phyloP scores from a whole-genome alignment of 2,797 vertebrate species.

The Epinephelus coioides region DNA sequence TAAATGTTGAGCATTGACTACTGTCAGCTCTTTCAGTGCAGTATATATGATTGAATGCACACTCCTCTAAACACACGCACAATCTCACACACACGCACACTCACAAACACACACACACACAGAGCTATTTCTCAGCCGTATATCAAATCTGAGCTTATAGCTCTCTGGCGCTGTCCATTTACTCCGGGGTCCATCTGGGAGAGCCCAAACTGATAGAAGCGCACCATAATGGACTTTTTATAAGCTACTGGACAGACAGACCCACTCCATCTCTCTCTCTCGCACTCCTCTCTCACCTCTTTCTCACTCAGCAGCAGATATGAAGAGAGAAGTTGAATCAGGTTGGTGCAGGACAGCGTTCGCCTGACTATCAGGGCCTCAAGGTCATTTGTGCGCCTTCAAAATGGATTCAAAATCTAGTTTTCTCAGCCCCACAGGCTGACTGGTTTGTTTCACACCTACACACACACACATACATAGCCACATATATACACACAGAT shows the following conservation, averaged over 20 bases:
- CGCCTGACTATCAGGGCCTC: slow-evolving; percentile 45
- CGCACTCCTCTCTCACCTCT: slow-evolving; percentile 33
- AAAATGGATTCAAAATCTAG: slow-evolving; percentile 75
- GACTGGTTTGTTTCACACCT: slow-evolving; percentile 42
- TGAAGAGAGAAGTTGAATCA: slow-evolving; percentile 71
- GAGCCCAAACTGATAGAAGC: slow-evolving; percentile 81
- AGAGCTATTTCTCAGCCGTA: slow-evolving; percentile 66
- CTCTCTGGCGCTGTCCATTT: slow-evolving; percentile 81
- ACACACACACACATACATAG: slow-evolving; percentile 48
- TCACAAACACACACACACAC: slow-evolving; percentile 21
- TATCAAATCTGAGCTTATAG: slow-evolving; percentile 82
- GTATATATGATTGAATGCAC: slow-evolving; percentile 46
- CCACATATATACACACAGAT: slow-evolving; percentile 35
- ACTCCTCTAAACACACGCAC: slow-evolving; percentile 31
- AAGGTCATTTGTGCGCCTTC: slow-evolving; percentile 74
- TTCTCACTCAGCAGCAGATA: slow-evolving; percentile 67
- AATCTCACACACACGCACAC: slow-evolving; percentile 26
- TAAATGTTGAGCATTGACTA: slow-evolving; percentile 39
- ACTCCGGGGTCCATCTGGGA: slow-evolving; percentile 81
- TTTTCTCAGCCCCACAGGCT: slow-evolving; percentile 63
- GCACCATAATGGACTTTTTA: slow-evolving; percentile 84
- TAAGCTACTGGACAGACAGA: slow-evolving; percentile 82
- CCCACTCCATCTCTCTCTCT: slow-evolving; percentile 73
- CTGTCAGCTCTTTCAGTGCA: slow-evolving; percentile 43
- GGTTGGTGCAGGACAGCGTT: slow-evolving; percentile 60